Base-by-base conservation (phyloP, 1,140 invertebrate species). In the Tetraneura akinire region DNA sequence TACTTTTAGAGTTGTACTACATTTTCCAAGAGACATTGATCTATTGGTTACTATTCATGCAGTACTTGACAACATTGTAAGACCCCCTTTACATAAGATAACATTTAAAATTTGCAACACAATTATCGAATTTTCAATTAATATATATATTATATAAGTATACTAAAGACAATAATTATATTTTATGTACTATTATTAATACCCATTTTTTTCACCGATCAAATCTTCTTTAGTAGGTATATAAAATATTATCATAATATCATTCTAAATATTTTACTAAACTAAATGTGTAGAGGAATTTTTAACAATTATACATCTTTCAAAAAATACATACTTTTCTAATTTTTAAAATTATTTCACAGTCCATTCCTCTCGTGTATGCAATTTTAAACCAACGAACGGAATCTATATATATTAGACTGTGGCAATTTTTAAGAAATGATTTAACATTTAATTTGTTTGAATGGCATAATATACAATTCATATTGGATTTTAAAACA, bases 301-400 rank as follows among this genome's bases (percentile, higher is more conserved):
- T 18, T 32, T 16, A 64, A 2, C 6, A 60, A 23, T 26, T 37
- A 9, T 18, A 18, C 32, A 18, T 64, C 8, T 64, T 32, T 18
- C 9, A n/a, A n/a, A n/a, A n/a, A n/a, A n/a, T n/a, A n/a, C n/a
- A n/a, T n/a, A n/a, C n/a, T n/a, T n/a, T n/a, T n/a, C n/a, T n/a
- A n/a, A n/a, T n/a, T n/a, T n/a, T n/a, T n/a, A n/a, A n/a, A n/a
- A n/a, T n/a, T 37, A 62, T 29, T 21, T 62, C 16, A 5, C 60
- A 62, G 62, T 64, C 26, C 18, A 37, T 64, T 64, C 62, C 62
- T 64, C 26, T 64, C 16, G 62, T 37, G 11, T 64, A 64, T 64
- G 62, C 62, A 37, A 29, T 64, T 37, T 16, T n/a, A 29, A 64
- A 64, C 21, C 26, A 37, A 32, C 32, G 18, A 37, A 64, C 62